These are phyloP conservation scores for Ahaetulla prasina DNA, from an alignment of 2,113 vertebrate species.

Conservation along the genomic window DNA sequence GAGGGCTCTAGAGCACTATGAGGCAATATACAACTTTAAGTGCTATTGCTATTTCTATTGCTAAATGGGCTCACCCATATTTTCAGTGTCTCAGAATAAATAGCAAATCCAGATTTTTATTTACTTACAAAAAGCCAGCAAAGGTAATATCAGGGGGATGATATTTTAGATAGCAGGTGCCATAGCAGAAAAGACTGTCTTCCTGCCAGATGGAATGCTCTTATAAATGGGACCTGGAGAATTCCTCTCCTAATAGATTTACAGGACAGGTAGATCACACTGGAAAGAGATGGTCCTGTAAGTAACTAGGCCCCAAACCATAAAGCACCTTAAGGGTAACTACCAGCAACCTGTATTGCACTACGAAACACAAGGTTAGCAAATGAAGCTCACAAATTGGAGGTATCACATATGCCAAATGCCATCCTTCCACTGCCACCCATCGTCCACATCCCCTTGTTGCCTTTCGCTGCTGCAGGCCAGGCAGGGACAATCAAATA, in stretches of 20 bases:
- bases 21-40: background rate
- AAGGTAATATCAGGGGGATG: background rate
- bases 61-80: background rate
- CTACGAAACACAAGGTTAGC: background rate
- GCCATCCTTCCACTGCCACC: background rate
- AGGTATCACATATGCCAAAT: background rate
- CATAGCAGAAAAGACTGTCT: background rate
- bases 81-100: background rate
- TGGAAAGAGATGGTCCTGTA: background rate
- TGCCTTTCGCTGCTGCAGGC: no score
- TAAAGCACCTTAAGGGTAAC: background rate
- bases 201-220: background rate
- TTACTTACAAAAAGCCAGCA: background rate
- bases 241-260: background rate
- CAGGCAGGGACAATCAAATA: no score
- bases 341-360: background rate
- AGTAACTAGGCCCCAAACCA: background rate
- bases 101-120: background rate
- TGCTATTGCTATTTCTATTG: background rate
- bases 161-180: background rate
- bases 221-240: background rate
- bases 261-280: background rate
- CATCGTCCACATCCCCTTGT: no score
- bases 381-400: background rate
- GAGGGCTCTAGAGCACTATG: background rate